Evolutionary conservation across 1,140 invertebrate genomes (phyloP).

Genomic region (Oryzaephilus surinamensis): DNA sequence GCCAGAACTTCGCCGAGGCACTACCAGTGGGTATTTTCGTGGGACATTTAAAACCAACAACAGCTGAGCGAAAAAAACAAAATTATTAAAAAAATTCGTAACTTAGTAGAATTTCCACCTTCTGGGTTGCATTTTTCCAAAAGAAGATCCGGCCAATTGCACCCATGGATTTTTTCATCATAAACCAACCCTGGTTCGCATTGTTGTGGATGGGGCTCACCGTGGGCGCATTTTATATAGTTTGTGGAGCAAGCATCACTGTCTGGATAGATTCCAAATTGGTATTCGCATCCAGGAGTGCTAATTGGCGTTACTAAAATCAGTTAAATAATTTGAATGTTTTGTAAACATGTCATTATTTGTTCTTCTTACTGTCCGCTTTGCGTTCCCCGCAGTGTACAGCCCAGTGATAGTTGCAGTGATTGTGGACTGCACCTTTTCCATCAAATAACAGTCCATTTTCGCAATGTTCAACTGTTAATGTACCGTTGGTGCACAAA

Average conservation of each 20-base stretch:
- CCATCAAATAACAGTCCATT: conserved; percentile 87
- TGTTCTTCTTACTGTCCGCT: conserved; percentile 58
- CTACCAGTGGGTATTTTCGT: conserved; percentile 67
- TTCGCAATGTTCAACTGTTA: conserved; percentile 81
- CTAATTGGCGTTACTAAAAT: conserved; percentile 66
- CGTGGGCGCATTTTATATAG: conserved; percentile 78
- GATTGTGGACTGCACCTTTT: conserved; percentile 75
- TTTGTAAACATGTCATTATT: neutral
- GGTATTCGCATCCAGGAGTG: conserved; percentile 72
- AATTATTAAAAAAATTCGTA: neutral
- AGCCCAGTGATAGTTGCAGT: conserved; percentile 91
- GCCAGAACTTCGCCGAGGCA: conserved; percentile 76
- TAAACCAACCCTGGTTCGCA: conserved; percentile 83
- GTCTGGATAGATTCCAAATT: conserved; percentile 79
- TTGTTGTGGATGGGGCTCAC: conserved; percentile 62
- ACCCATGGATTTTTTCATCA: conserved; percentile 75
- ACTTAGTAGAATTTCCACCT: conserved; percentile 39
- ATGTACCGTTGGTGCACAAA: conserved; percentile 80
- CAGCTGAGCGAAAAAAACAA: conserved; percentile 47
- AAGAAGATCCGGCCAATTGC: conserved; percentile 88
- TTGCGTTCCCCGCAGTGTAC: conserved; percentile 79
- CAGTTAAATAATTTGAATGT: conserved; percentile 18
- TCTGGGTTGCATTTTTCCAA: conserved; percentile 78
- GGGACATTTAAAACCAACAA: conserved; percentile 76
- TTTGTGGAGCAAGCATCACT: conserved; percentile 68